phyloP scores from a whole-genome alignment of 2,113 vertebrate genomes.

The Aphyosemion australe region DNA sequence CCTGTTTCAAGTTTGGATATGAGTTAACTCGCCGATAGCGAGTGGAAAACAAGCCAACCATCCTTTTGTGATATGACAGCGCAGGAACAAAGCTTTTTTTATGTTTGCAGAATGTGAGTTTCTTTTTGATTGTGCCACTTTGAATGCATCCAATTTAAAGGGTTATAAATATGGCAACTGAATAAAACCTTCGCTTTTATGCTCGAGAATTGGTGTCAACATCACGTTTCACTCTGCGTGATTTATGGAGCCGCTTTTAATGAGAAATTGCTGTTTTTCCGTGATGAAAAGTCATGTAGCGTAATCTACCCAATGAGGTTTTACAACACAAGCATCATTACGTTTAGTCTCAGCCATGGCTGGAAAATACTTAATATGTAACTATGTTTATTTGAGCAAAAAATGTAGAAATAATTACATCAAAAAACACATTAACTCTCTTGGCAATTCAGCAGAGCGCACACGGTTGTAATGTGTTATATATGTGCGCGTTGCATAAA shows the following conservation, averaged over 20 bases:
- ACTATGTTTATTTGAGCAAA: not conserved
- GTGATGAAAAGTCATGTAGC: not conserved
- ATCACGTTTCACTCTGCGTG: not conserved
- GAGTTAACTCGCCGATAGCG: slow-evolving; percentile 1
- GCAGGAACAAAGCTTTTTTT: not conserved
- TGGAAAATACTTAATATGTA: not conserved
- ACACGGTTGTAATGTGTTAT: not conserved
- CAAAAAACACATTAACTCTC: not conserved
- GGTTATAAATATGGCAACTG: not conserved
- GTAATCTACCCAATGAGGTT: not conserved
- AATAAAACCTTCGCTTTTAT: not conserved
- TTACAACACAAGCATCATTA: not conserved
- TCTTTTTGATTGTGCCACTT: not conserved
- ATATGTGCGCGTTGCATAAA: not conserved
- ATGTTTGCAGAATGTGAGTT: slow-evolving; percentile 1
- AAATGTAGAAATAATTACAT: not conserved
- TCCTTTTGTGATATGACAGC: slow-evolving; percentile 18
- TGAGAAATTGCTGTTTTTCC: not conserved
- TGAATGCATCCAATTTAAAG: slow-evolving; percentile 22
- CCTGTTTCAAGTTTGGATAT: slow-evolving; percentile 2
- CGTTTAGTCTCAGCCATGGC: slow-evolving; percentile 1
- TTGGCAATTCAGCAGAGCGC: no score
- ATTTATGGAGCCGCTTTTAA: slow-evolving; percentile 1
- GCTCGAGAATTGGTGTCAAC: not conserved
- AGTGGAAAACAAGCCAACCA: slow-evolving; percentile 12